Conservation (phyloP, 2,113 vertebrate genomes). For the Corapipo altera region DNA sequence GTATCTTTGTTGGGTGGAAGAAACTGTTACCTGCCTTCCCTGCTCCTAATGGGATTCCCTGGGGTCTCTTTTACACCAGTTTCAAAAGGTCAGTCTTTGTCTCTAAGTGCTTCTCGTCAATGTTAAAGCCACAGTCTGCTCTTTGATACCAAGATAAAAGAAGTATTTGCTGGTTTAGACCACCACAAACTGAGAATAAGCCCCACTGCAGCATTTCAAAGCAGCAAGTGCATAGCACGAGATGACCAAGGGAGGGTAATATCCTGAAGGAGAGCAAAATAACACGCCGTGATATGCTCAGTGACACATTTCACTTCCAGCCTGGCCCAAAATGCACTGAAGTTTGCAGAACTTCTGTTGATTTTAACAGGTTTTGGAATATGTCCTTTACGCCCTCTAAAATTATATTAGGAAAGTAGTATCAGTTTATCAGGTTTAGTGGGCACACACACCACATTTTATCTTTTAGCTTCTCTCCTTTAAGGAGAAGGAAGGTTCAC, state of each 20-base stretch:
- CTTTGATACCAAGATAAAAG: background rate
- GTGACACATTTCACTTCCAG: background rate
- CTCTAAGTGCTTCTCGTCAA: background rate
- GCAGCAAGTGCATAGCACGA: background rate
- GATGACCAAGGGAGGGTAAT: background rate
- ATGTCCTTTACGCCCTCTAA: background rate
- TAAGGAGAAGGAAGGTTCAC: background rate
- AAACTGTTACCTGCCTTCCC: background rate
- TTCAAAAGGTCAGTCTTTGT: conserved; percentile 41
- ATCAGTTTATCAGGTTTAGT: background rate
- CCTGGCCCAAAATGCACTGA: background rate
- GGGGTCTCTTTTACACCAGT: background rate
- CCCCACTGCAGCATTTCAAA: background rate
- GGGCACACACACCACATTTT: background rate
- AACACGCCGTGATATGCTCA: background rate
- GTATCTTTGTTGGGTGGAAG: background rate
- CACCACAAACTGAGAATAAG: background rate
- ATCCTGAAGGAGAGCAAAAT: background rate
- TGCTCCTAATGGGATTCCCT: conserved; percentile 25
- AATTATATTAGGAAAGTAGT: background rate
- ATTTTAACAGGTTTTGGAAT: background rate
- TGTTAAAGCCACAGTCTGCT: background rate
- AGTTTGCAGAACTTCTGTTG: background rate
- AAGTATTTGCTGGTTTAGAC: background rate
- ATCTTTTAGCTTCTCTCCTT: background rate